Base-by-base conservation (phyloP, 1,140 invertebrate genomes). In the Cylas formicarius region DNA sequence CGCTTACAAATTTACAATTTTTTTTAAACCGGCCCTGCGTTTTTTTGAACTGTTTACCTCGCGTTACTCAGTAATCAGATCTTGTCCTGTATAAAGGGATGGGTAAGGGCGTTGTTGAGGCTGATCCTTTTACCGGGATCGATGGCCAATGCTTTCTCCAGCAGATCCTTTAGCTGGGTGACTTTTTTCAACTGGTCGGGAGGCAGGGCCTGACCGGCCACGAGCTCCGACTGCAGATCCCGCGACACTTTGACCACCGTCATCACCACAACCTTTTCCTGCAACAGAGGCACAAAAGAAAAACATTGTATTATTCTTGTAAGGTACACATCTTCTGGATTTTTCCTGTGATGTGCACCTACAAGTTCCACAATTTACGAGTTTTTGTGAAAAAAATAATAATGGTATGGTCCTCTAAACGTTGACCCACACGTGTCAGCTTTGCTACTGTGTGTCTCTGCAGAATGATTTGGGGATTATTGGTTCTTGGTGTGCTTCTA, bases 241-340 rank as follows among this genome's bases (percentile, higher is more conserved):
- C 93, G 75, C 1, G 75, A 82, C 1, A 86, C 74, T 55, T 89
- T 86, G 8, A 98, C 81, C n/a, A 89, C 89, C 1, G 87, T 84
- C 77, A 97, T 85, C 7, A 91, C 81, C 7, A 96, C 91, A 24
- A 97, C 74, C 71, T 99, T 99, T 66, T 98, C 95, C 93, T 97
- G 26, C 2, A 39, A 27, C n/a, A n/a, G n/a, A n/a, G n/a, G n/a
- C n/a, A 13, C 17, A 29, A 37, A 27, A 23, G 28, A 26, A 38
- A 21, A 36, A 2, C 13, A 27, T 17, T 8, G 9, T 27, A n/a
- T 28, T 11, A 5, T 11, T 28, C 2, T 5, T 11, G 27, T 28
- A 5, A 2, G 11, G 27, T 28, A 11, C n/a, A 28, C 5, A 28
- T 11, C n/a, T n/a, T n/a, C n/a, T n/a, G n/a, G n/a, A n/a, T n/a